Conservation (phyloP, 2,113 vertebrate species). For the Pteropus alecto region DNA sequence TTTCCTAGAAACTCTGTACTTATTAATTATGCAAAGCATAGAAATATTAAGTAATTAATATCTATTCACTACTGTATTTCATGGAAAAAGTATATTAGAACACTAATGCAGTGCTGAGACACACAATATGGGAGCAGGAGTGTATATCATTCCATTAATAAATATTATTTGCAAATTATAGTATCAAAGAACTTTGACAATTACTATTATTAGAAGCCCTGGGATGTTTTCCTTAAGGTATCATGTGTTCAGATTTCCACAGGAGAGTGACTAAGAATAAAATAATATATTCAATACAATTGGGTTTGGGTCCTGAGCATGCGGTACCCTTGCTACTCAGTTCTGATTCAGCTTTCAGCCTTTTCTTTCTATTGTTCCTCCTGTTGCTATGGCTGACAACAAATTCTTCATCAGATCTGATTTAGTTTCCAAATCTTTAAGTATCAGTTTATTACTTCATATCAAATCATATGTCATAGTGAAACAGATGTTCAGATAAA, state of each 20-base stretch:
- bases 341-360: not conserved
- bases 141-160: not conserved
- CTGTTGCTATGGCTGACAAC: not conserved
- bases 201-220: not conserved
- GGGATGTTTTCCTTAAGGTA: not conserved
- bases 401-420: not conserved
- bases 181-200: not conserved
- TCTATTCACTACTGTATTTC: not conserved
- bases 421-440: not conserved
- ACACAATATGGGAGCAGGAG: not conserved
- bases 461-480: not conserved
- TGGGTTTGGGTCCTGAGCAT: not conserved
- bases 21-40: not conserved
- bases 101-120: not conserved
- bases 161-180: not conserved
- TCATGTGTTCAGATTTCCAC: not conserved
- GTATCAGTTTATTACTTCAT: not conserved
- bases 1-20: not conserved
- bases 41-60: constrained; percentile 16
- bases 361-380: not conserved
- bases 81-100: not conserved
- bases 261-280: not conserved
- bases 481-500: no score
- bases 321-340: not conserved
- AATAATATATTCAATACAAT: not conserved